Conservation (phyloP, 1,140 invertebrate species). For the Calephelis nemesis region DNA sequence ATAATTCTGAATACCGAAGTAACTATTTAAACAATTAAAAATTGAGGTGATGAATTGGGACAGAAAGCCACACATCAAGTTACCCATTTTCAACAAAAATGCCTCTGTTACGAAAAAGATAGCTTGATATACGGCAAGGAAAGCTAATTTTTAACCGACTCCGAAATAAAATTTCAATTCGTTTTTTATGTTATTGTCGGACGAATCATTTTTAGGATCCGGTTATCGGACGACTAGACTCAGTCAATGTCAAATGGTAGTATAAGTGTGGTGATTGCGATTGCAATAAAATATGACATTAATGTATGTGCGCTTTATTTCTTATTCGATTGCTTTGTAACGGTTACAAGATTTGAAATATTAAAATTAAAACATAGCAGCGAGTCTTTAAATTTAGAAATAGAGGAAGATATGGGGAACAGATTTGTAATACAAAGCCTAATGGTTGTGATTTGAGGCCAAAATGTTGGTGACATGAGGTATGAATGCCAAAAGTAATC, state of each 20-base stretch:
- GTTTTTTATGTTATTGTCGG: no score
- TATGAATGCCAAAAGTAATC: no score
- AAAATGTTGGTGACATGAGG: no score
- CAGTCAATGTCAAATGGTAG: conserved; percentile 5
- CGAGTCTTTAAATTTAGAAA: background rate
- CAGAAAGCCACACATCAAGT: no score
- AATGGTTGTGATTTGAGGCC: background rate
- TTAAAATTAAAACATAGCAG: conserved; percentile 4
- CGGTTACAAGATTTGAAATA: background rate
- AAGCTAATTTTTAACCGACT: no score
- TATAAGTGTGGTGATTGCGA: conserved; percentile 2
- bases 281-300: conserved; percentile 6
- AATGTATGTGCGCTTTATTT: background rate
- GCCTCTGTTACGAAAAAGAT: no score
- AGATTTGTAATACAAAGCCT: background rate
- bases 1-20: no score
- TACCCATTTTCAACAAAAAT: no score
- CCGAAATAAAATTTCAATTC: no score
- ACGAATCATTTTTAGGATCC: background rate
- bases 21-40: no score
- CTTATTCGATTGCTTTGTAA: background rate
- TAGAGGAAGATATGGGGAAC: background rate
- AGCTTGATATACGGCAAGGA: no score
- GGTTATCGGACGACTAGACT: conserved; percentile 2
- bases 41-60: no score